Base-by-base conservation (phyloP, 2,888 invertebrate species). In the Cantharis rustica region DNA sequence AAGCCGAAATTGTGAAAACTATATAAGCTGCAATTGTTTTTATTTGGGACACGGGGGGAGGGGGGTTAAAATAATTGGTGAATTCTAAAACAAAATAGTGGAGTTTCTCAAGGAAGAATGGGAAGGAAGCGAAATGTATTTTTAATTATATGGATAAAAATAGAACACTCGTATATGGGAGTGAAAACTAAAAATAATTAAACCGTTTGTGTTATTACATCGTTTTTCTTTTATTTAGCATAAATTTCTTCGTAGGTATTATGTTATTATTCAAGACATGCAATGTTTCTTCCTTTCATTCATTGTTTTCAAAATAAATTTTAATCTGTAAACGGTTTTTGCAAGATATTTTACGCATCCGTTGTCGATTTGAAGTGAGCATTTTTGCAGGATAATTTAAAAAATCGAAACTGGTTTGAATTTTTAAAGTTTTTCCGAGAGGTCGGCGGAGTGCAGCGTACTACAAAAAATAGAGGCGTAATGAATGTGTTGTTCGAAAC, bases 241-340 rank as follows among this genome's bases (percentile, higher is more conserved):
- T 68, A 77, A 69, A 73, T 74, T 74, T 77, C 76, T 77, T 27
- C 23, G 76, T 77, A 27, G 26, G 26, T 27, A 77, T 74, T 76
- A 71, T 74, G 73, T 86, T 85, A 82, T 84, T 84, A 86, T 86
- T 86, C 86, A 80, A 85, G 85, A 85, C 86, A 85, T 82, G 85
- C 82, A 81, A 84, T 85, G 84, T 84, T 84, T 83, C 86, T 86
- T 86, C 86, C 86, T 86, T 82, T 84, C 86, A 86, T 86, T 86
- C 86, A 86, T 83, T 82, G 82, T 83, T 84, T 84, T 84, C 84
- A 84, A 84, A 85, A 84, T 83, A 79, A 82, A 84, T 83, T 84
- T 83, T 83, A 84, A 82, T 79, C 82, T 83, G 80, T 80, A 79
- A 79, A 81, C 79, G 82, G 84, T 83, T 84, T 84, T 84, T 82